Evolutionary conservation across 2,888 invertebrate species (phyloP).

Genomic region (Pristionchus arcanus): DNA sequence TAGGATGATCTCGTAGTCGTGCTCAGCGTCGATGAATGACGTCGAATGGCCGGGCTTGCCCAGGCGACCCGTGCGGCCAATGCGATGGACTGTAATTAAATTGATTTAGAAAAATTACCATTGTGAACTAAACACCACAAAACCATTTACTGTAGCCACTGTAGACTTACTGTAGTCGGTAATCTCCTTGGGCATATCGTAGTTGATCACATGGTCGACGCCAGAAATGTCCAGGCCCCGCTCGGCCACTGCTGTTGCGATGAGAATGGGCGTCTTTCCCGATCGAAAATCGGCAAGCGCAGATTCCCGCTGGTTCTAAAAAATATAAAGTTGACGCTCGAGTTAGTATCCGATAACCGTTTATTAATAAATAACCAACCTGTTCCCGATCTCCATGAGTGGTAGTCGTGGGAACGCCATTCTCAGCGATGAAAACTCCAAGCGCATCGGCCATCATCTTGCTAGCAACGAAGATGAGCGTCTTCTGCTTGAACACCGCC

Average conservation of each 20-base stretch:
- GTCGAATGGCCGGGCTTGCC: constrained; percentile 81
- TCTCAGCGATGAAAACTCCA: constrained; percentile 89
- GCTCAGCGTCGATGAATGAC: constrained; percentile 84
- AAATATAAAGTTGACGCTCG: too few species aligned
- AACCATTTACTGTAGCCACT: background rate
- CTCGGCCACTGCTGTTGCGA: constrained; percentile 95
- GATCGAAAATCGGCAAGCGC: constrained; percentile 86
- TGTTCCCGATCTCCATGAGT: constrained; percentile 84
- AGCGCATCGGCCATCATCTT: constrained; percentile 93
- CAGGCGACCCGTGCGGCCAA: constrained; percentile 82
- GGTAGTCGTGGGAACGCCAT: constrained; percentile 85
- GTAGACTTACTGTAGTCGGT: constrained; percentile 80
- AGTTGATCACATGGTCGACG: constrained; percentile 82
- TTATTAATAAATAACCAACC: background rate
- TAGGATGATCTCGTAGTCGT: constrained; percentile 81
- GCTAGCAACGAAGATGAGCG: constrained; percentile 91
- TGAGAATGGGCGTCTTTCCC: constrained; percentile 81
- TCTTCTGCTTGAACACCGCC: constrained; percentile 66
- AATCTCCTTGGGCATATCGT: constrained; percentile 81
- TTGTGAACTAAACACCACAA: too few species aligned
- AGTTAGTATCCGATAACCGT: background rate
- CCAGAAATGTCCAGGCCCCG: constrained; percentile 83
- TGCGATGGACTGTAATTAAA: constrained; percentile 80
- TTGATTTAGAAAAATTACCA: too few species aligned
- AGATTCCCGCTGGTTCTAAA: constrained; percentile 85